phyloP scores from a whole-genome alignment of 2,888 invertebrate species.

The Drosophila prolongata region DNA sequence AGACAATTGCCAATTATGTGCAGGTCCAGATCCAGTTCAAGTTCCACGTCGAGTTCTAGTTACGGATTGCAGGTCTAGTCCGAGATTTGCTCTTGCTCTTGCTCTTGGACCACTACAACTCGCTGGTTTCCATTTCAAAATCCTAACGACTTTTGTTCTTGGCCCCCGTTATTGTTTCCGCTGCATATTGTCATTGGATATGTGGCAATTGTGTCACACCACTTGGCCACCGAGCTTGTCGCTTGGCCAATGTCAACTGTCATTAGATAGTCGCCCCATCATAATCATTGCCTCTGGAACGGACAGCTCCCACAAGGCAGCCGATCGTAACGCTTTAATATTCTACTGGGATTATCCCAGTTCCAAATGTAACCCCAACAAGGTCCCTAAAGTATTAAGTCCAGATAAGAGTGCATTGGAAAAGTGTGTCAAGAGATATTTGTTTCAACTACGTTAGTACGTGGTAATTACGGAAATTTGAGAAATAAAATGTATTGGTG shows the following conservation, averaged over 20 bases:
- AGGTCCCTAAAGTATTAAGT: background rate
- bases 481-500: background rate
- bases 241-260: constrained; percentile 71
- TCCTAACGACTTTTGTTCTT: constrained; percentile 41
- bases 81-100: constrained; percentile 11
- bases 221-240: constrained; percentile 38
- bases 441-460: background rate
- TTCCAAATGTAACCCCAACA: background rate
- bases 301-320: constrained; percentile 26
- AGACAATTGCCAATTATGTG: constrained; percentile 72
- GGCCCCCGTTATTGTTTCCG: constrained; percentile 2
- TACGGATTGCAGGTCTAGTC: constrained; percentile 13
- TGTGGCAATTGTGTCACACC: constrained; percentile 72
- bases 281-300: background rate
- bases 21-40: constrained; percentile 61
- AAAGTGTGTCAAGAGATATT: background rate
- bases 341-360: background rate
- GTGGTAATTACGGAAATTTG: background rate
- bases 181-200: constrained; percentile 61
- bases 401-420: constrained; percentile 1
- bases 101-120: constrained; percentile 8
- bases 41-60: constrained; percentile 37
- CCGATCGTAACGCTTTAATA: constrained; percentile 17
- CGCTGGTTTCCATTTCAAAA: constrained; percentile 49
- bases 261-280: constrained; percentile 45